phyloP scores from a whole-genome alignment of 53 echinoderm and acorn worm genomes.

The Pentamera pediparva region DNA sequence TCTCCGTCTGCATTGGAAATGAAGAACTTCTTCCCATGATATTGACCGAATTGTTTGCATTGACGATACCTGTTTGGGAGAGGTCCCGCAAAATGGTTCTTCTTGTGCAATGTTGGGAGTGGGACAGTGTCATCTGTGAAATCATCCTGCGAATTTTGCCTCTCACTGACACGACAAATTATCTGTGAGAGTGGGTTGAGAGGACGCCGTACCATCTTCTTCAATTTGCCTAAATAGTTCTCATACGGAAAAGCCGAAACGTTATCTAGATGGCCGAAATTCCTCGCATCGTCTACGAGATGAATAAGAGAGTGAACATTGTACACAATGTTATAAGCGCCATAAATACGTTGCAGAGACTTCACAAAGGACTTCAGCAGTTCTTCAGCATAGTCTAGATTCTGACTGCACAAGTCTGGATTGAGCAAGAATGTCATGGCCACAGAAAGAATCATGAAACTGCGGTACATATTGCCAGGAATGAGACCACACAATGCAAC shows the following conservation, averaged over 20 bases:
- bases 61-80: not conserved
- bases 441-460: conserved; percentile 6
- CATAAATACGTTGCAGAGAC: conserved; percentile 19
- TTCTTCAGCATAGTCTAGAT: conserved; percentile 23
- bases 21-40: not conserved
- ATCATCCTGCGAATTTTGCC: not conserved
- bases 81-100: not conserved
- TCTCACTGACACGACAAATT: not conserved
- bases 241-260: conserved; percentile 35
- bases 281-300: conserved; percentile 27
- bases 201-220: conserved; percentile 27
- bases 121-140: not conserved
- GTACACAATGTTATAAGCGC: conserved; percentile 13
- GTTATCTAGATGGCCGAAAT: conserved; percentile 32
- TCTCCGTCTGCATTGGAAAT: not conserved
- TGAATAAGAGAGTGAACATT: conserved; percentile 34
- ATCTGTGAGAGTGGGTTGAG: conserved; percentile 17
- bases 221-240: conserved; percentile 11
- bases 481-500: conserved; percentile 16
- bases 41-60: not conserved
- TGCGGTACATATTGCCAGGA: not conserved
- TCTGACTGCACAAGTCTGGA: conserved; percentile 9
- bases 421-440: conserved; percentile 11
- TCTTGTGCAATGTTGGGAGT: not conserved
- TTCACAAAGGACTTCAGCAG: conserved; percentile 24